These are phyloP conservation scores for Idaea biselata DNA, from an alignment of 2,888 invertebrate species.

Conservation along the genomic window DNA sequence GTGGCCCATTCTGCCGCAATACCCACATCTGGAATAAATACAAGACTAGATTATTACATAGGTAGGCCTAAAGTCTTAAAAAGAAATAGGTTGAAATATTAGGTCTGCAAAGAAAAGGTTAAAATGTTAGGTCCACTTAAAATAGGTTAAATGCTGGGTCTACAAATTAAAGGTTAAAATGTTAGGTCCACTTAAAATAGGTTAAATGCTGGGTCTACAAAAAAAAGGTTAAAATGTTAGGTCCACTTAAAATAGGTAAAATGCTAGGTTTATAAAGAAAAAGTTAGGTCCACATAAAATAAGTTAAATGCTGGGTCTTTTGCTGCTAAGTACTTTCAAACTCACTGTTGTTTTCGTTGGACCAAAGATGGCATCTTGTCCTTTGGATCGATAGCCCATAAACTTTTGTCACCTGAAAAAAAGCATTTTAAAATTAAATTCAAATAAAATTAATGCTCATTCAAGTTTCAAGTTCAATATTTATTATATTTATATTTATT, in stretches of 20 bases:
- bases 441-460: too few species aligned
- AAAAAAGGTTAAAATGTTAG: not conserved
- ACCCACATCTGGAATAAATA: slow-evolving; percentile 73
- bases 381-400: slow-evolving; percentile 78
- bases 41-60: not conserved
- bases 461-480: too few species aligned
- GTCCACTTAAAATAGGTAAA: slow-evolving; percentile 18
- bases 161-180: not conserved
- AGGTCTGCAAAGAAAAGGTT: slow-evolving; percentile 41
- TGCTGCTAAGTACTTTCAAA: slow-evolving; percentile 17
- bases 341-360: slow-evolving; percentile 62
- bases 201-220: not conserved
- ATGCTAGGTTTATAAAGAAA: not conserved
- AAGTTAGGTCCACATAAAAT: too few species aligned
- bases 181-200: not conserved
- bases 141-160: not conserved
- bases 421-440: slow-evolving; percentile 12
- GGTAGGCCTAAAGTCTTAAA: too few species aligned
- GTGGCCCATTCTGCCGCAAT: slow-evolving; percentile 84
- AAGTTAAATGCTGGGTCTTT: too few species aligned
- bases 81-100: too few species aligned
- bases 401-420: slow-evolving; percentile 76
- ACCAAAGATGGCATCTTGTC: slow-evolving; percentile 59
- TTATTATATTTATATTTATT: not conserved
- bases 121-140: slow-evolving; percentile 17